These are phyloP conservation scores for Oceanites oceanicus DNA, from an alignment of 2,113 vertebrate genomes.

Conservation along the genomic window DNA sequence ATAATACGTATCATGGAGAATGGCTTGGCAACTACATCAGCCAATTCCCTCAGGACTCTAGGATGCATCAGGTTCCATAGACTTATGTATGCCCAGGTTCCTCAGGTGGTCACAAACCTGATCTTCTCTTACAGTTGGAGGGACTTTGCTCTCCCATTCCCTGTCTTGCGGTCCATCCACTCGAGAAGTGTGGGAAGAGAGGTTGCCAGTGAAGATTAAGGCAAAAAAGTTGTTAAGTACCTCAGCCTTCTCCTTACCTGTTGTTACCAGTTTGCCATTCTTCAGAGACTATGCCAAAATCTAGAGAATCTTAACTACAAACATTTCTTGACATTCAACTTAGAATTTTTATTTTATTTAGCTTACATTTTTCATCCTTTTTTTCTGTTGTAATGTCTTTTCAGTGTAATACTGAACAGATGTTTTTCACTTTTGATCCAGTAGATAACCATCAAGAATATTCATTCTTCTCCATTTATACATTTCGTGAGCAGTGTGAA, in stretches of 20 bases:
- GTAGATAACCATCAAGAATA: background rate
- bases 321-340: background rate
- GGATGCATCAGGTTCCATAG: no score
- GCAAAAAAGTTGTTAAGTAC: background rate
- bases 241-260: background rate
- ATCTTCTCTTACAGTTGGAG: background rate
- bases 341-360: background rate
- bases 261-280: no score
- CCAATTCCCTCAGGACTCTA: background rate
- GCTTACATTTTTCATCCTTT: background rate
- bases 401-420: background rate
- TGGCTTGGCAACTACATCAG: background rate
- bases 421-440: background rate
- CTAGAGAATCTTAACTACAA: background rate
- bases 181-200: background rate
- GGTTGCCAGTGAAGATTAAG: background rate
- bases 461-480: background rate
- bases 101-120: accelerated
- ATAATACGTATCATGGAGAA: background rate
- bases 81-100: background rate
- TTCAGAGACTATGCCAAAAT: background rate
- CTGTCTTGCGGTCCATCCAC: background rate
- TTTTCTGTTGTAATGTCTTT: background rate
- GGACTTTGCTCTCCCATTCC: background rate
- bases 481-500: background rate